Conservation (phyloP, 2,888 invertebrate species). For the Cheiracanthium punctorium region DNA sequence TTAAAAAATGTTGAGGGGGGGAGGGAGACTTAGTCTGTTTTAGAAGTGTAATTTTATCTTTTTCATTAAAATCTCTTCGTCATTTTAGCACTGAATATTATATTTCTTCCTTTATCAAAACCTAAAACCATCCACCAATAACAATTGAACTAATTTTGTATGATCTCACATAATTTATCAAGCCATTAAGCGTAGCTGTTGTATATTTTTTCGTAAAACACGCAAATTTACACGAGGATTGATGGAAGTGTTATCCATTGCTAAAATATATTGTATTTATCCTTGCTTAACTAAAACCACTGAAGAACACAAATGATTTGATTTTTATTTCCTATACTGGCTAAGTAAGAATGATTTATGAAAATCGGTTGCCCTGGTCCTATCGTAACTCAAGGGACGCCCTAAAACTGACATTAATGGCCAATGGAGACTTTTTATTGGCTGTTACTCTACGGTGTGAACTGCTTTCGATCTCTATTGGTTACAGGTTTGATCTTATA, state of each 20-base stretch:
- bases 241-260: too few relatives aligned
- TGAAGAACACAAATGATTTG: neutral
- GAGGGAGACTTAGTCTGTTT: too few relatives aligned
- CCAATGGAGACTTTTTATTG: constrained; percentile 58
- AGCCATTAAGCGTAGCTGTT: neutral
- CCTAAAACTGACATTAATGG: constrained; percentile 53
- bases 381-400: constrained; percentile 68
- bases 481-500: constrained; percentile 55
- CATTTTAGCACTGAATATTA: too few relatives aligned
- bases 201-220: too few relatives aligned
- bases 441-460: constrained; percentile 48
- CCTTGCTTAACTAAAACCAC: too few relatives aligned
- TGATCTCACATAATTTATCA: constrained; percentile 48
- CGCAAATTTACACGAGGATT: too few relatives aligned
- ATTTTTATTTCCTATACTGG: neutral
- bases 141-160: neutral
- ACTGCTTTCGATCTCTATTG: constrained; percentile 49
- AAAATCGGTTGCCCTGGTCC: constrained; percentile 46
- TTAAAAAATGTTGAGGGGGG: too few relatives aligned
- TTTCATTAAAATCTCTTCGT: too few relatives aligned
- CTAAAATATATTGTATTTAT: too few relatives aligned
- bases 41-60: too few relatives aligned
- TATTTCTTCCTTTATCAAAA: too few relatives aligned
- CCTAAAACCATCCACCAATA: neutral
- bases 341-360: constrained; percentile 51